Conservation (phyloP, 1,140 invertebrate species). For the Pseudomyrmex gracilis region DNA sequence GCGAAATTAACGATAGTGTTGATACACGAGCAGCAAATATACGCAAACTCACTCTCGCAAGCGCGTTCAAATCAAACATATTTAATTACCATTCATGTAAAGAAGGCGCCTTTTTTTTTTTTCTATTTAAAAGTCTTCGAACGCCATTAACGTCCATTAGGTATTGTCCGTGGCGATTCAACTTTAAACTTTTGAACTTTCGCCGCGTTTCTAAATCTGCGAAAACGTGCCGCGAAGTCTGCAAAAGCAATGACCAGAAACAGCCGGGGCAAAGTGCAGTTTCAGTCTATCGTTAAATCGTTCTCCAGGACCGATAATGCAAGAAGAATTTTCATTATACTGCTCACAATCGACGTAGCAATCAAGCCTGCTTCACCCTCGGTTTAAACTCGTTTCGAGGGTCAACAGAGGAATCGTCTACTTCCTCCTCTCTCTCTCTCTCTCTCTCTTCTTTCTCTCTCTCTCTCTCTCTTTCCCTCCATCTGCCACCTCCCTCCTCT, state of each 20-base stretch:
- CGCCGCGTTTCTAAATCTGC: background rate
- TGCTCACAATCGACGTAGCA: constrained; percentile 64
- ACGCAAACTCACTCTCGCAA: too few species aligned
- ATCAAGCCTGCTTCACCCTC: constrained; percentile 68
- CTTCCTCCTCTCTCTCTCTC: too few species aligned
- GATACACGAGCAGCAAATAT: too few species aligned
- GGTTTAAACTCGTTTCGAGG: constrained; percentile 71
- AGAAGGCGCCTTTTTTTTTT: too few species aligned
- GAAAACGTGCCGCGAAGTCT: background rate
- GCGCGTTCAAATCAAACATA: too few species aligned
- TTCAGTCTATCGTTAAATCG: constrained; percentile 52
- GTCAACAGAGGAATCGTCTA: constrained; percentile 61
- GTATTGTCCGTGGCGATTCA: background rate
- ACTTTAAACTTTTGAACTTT: background rate
- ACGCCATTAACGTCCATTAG: background rate
- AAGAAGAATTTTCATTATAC: constrained; percentile 73
- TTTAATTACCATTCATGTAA: too few species aligned
- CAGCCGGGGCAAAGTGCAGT: background rate
- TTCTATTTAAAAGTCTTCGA: too few species aligned
- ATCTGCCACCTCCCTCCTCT: too few species aligned
- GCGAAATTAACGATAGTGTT: too few species aligned
- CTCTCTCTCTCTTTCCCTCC: too few species aligned
- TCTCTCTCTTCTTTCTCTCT: too few species aligned
- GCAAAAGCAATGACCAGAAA: constrained; percentile 1
- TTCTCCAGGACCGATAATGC: constrained; percentile 63